Base-by-base conservation (phyloP, 1,140 invertebrate genomes). In the Eriosoma lanigerum region DNA sequence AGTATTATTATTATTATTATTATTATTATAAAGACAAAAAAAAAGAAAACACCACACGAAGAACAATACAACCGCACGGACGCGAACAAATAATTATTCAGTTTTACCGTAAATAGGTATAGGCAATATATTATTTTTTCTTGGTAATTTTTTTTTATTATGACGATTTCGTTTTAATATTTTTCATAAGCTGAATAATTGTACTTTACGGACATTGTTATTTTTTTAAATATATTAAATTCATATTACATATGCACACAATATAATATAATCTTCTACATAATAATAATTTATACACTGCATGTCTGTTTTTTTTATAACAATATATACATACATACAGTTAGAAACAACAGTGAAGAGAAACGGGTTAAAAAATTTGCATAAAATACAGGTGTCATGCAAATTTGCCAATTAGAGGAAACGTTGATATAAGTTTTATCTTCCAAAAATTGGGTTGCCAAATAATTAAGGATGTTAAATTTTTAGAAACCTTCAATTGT, bases 231-330 rank as follows among this genome's bases (percentile, higher is more conserved):
- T 38, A 38, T 4, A 4, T 38, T 38, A 44, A 13, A 1, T 29
- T 15, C 8, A 17, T n/a, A 19, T 66, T 66, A 21, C n/a, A n/a
- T 66, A 66, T 66, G 62, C 62, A n/a, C 62, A n/a, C 32, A 19
- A 15, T 62, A 62, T n/a, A n/a, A n/a, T n/a, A n/a, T n/a, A n/a
- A n/a, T n/a, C n/a, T n/a, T n/a, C n/a, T n/a, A n/a, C 32, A 38
- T 8, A 8, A 8, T 38, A 38, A 38, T 38, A n/a, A n/a, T n/a
- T n/a, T n/a, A 38, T 38, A 38, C 32, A 38, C 19, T 26, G 29
- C 29, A 17, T 12, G 60, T n/a, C 13, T 64, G 60, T 64, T 29
- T 29, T 58, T 24, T 26, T 29, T 26, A 58, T 56, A 56, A 38
- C 8, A 56, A 29, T 19, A 29, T 15, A 26, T 26, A 29, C 17